These are phyloP conservation scores for Drosophila pallidifrons DNA, from an alignment of 1,140 invertebrate genomes.

Conservation along the genomic window DNA sequence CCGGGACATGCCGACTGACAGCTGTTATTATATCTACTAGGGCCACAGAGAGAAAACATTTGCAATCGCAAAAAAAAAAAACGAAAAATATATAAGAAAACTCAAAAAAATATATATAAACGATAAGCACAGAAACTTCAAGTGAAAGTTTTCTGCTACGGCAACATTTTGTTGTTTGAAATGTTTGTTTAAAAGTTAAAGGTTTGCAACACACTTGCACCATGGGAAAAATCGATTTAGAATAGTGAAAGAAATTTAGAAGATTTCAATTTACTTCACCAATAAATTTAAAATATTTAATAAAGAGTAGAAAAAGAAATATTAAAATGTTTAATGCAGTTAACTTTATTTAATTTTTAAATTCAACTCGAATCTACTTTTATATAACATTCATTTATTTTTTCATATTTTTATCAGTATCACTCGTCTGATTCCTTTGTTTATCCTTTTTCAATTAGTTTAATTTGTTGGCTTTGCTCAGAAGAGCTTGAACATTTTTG, in stretches of 20 bases:
- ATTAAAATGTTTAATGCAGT: too few species aligned
- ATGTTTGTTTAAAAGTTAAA: conserved; percentile 45
- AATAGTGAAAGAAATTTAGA: background rate
- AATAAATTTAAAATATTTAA: too few species aligned
- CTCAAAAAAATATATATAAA: background rate
- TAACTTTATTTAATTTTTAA: too few species aligned
- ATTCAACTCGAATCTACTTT: too few species aligned
- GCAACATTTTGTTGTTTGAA: conserved; percentile 41
- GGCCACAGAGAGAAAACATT: conserved; percentile 42
- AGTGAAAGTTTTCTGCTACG: conserved; percentile 54
- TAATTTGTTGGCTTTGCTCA: background rate
- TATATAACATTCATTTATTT: background rate
- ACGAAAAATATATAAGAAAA: background rate
- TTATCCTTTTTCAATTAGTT: conserved; percentile 11
- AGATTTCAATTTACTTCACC: background rate
- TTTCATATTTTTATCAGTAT: background rate
- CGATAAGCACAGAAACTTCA: conserved; percentile 21
- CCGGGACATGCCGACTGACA: conserved; percentile 66
- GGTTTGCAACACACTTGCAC: conserved; percentile 1
- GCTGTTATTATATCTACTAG: conserved; percentile 67
- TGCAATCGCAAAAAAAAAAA: conserved; percentile 43
- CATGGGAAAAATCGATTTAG: conserved; percentile 24
- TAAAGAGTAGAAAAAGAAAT: too few species aligned
- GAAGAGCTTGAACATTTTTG: background rate
- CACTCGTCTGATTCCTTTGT: background rate